Conservation (phyloP, 2,888 invertebrate species). For the Epirrhoe alternata region DNA sequence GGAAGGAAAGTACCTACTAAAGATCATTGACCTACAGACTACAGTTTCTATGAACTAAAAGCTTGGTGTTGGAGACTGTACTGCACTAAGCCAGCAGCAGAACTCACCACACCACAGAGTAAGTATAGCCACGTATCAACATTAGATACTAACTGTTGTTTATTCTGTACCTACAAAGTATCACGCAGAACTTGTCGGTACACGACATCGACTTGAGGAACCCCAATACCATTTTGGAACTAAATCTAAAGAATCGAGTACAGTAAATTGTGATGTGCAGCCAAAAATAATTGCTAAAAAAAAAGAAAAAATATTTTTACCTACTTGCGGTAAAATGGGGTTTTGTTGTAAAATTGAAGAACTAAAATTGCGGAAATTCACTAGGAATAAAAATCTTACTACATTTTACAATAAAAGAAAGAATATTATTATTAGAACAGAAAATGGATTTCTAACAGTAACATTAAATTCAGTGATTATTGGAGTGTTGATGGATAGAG, state of each 20-base stretch:
- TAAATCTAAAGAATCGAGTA: no score
- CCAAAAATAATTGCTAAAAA: background rate
- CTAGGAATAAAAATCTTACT: slow-evolving; percentile 19
- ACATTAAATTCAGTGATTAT: slow-evolving; percentile 12
- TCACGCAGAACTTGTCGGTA: slow-evolving; percentile 56
- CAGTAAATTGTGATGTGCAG: background rate
- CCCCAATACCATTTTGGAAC: background rate
- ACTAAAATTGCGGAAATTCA: slow-evolving; percentile 19
- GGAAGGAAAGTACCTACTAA: background rate
- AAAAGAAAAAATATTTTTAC: background rate
- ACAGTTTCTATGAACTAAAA: no score
- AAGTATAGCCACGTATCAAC: background rate
- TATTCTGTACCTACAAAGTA: slow-evolving; percentile 22
- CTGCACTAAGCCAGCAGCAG: slow-evolving; percentile 12
- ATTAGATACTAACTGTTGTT: slow-evolving; percentile 8
- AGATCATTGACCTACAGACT: no score
- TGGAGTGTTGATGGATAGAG: slow-evolving; percentile 26
- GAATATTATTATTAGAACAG: slow-evolving; percentile 8
- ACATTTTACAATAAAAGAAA: slow-evolving; percentile 11
- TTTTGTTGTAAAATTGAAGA: slow-evolving; percentile 41
- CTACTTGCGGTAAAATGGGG: slow-evolving; percentile 35
- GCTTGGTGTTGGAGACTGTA: slow-evolving; percentile 21
- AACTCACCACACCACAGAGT: background rate
- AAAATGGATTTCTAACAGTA: slow-evolving; percentile 15
- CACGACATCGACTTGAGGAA: slow-evolving; percentile 43